Base-by-base conservation (phyloP, 2,113 vertebrate genomes). In the Maccullochella peelii region DNA sequence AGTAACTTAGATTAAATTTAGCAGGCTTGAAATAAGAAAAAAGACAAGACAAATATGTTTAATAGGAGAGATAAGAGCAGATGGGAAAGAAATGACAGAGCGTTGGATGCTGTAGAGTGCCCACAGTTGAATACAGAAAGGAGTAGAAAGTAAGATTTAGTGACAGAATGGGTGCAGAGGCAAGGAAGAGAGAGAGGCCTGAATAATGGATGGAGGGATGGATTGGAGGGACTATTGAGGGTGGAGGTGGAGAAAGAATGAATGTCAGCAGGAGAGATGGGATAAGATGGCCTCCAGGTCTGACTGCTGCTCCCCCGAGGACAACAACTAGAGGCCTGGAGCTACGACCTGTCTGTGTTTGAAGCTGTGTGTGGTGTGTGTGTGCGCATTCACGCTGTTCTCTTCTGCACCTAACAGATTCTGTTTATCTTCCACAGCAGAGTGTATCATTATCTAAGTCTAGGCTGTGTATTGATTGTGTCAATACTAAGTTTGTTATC, bases 81-180 rank as follows among this genome's bases (percentile, higher is more conserved):
- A 58, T 49, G 40, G 40, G 14, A 73, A 77, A 78, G 1, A 82
- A 62, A 68, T 14, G 8, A 75, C 61, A 67, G 67, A 50, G 15
- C 7, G 1, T 8, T 72, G 68, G 66, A 38, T 72, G 70, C 36
- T 59, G 50, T 73, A 47, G 54, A 59, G 70, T 68, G 65, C 8
- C 3, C 16, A 44, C 77, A 74, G 68, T 83, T 73, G 69, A 82
- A 84, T 88, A 54, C 63, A 86, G 75, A 90, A 81, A 84, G 49
- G 23, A 88, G 47, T 21, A 70, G 27, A 80, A 77, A 75, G 88
- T 82, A 79, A 76, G 65, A 84, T 89, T 90, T 89, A 80, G 73
- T 88, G 86, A 94, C 89, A 90, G 85, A 91, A 83, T 92, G 86
- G 76, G 82, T 89, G 65, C 87, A 92, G 67, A 63, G 57, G 42